A percentile compares a stretch with the other conserved stretches of the same genome.
These are phyloP conservation scores for Nicator chloris DNA, from an alignment of 2,113 vertebrate genomes.

Conservation along the genomic window DNA sequence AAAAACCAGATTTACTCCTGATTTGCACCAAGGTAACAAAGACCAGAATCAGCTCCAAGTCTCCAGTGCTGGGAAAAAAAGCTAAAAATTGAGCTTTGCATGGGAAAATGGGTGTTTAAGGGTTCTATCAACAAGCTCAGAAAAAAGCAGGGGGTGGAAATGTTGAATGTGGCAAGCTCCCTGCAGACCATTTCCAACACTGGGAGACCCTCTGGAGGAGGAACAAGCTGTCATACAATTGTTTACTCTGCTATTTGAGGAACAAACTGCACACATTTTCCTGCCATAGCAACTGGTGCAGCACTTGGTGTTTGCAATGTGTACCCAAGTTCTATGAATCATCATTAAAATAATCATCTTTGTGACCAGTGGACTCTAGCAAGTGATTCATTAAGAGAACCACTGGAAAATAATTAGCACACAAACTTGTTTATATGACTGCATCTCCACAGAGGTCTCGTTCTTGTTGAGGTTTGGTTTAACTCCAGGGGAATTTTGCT, in stretches of 20 bases:
- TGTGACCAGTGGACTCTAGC: slow-evolving; percentile 38
- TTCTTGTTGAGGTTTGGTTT: slow-evolving; percentile 20
- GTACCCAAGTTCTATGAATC: slow-evolving; percentile 30
- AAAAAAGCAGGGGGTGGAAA: neutral
- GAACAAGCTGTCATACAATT: neutral
- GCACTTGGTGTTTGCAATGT: neutral
- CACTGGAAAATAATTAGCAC: slow-evolving; percentile 42
- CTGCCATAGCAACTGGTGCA: slow-evolving; percentile 30
- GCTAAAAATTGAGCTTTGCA: neutral
- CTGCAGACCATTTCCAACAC: neutral
- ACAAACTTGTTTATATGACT: neutral
- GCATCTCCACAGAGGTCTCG: neutral
- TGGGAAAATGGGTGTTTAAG: neutral
- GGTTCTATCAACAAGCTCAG: neutral
- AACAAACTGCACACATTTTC: neutral
- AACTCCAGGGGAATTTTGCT: slow-evolving; percentile 41
- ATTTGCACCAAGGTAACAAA: neutral
- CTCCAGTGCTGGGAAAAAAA: neutral
- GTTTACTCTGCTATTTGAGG: slow-evolving; percentile 38
- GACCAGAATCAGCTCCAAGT: neutral
- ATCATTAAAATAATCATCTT: slow-evolving; percentile 45
- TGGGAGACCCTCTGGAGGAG: neutral
- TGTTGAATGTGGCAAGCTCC: fast-evolving
- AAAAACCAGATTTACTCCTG: neutral
- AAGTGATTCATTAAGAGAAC: slow-evolving; percentile 45